phyloP scores from a whole-genome alignment of 2,113 vertebrate genomes.

The Marcusenius ussheri region DNA sequence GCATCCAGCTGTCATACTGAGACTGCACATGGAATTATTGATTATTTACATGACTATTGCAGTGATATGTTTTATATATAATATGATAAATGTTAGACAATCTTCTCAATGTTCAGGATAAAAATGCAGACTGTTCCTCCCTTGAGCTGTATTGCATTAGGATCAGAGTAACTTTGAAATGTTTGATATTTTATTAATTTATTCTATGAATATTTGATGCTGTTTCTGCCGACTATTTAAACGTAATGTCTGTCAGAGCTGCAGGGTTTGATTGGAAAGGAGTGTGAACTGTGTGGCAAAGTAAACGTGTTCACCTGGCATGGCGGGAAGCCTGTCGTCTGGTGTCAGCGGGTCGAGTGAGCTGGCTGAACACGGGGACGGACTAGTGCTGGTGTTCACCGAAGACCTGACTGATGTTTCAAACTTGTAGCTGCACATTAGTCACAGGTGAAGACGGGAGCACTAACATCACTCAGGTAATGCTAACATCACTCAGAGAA shows the following conservation, averaged over 20 bases:
- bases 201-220: not conserved
- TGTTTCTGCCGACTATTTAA: not conserved
- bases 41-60: not conserved
- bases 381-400: slow-evolving; percentile 61
- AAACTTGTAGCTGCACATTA: slow-evolving; percentile 65
- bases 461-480: not conserved
- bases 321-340: slow-evolving; percentile 43
- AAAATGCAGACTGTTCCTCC: not conserved
- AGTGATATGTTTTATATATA: not conserved
- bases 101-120: not conserved
- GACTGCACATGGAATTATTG: not conserved
- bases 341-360: slow-evolving; percentile 43
- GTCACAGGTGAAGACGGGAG: not conserved
- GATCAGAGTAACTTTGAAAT: not conserved
- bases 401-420: slow-evolving; percentile 63
- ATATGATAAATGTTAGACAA: not conserved
- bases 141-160: not conserved
- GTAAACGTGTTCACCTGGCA: slow-evolving; percentile 42
- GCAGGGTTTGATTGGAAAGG: not conserved
- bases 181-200: not conserved
- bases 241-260: not conserved
- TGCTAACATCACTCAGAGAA: not conserved
- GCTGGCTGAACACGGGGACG: slow-evolving; percentile 63
- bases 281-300: not conserved
- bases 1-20: not conserved